phyloP scores from a whole-genome alignment of 2,888 invertebrate genomes.

The Metacarcinus magister region DNA sequence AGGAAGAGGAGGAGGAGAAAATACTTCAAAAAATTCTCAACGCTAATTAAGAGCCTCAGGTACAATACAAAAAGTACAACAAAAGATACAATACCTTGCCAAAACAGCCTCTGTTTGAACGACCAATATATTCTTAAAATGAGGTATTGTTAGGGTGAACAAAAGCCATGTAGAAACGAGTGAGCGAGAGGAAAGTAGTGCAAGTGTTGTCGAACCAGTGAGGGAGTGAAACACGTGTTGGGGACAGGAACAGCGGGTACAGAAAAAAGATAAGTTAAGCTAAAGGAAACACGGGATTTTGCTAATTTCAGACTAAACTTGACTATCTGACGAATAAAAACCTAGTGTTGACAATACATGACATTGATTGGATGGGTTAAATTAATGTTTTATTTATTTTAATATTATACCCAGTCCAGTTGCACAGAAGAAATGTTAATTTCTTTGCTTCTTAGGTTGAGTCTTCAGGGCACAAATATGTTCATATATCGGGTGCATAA shows the following conservation, averaged over 20 bases:
- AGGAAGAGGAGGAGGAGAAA: neutral
- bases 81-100: neutral
- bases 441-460: too few species aligned
- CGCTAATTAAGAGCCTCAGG: neutral
- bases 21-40: neutral
- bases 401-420: too few species aligned
- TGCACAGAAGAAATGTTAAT: too few species aligned
- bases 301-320: too few species aligned
- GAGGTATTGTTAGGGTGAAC: neutral
- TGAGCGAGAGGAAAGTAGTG: neutral
- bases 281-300: too few species aligned
- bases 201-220: neutral
- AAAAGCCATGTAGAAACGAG: neutral
- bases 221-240: neutral
- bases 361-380: too few species aligned
- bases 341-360: too few species aligned
- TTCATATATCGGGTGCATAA: too few species aligned
- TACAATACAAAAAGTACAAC: constrained; percentile 2
- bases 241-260: neutral
- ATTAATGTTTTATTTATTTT: too few species aligned
- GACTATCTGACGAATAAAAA: too few species aligned
- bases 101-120: neutral
- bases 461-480: too few species aligned
- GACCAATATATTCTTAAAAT: neutral
- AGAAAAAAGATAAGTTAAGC: too few species aligned